These are phyloP conservation scores for Lethocerus indicus DNA, from an alignment of 1,140 invertebrate species.

Conservation along the genomic window DNA sequence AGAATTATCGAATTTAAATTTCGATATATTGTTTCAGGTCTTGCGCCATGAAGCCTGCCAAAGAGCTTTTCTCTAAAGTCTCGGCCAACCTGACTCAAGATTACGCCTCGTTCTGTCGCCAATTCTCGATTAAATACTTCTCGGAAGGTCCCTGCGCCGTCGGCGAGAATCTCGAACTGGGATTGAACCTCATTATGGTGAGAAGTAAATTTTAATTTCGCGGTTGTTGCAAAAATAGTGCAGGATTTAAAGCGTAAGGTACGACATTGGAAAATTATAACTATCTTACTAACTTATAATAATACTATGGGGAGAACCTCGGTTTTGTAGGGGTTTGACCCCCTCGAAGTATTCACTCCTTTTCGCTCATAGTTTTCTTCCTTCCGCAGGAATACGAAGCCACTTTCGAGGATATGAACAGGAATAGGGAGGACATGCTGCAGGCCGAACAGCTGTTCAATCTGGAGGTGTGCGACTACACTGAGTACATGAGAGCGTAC, in stretches of 20 bases:
- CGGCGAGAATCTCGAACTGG: slow-evolving; percentile 53
- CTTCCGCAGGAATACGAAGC: slow-evolving; percentile 42
- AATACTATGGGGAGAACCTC: no score
- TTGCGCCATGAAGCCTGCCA: slow-evolving; percentile 48
- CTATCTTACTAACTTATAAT: no score
- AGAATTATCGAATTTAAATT: no score
- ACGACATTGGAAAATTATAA: no score
- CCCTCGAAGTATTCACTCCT: not conserved
- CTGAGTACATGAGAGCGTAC: slow-evolving; percentile 48
- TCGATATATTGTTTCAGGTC: no score
- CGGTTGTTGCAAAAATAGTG: no score
- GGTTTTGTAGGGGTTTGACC: not conserved
- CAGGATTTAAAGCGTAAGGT: no score
- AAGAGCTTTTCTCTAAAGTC: slow-evolving; percentile 60
- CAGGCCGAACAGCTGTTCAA: slow-evolving; percentile 76
- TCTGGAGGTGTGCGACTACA: slow-evolving; percentile 62
- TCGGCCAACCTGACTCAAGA: slow-evolving; percentile 50
- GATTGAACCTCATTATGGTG: slow-evolving; percentile 47
- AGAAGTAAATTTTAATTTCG: slow-evolving; percentile 2
- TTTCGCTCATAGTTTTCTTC: not conserved
- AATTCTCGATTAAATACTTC: slow-evolving; percentile 56
- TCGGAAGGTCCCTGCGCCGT: slow-evolving; percentile 58
- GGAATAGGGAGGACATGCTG: slow-evolving; percentile 44
- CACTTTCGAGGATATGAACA: slow-evolving; percentile 45
- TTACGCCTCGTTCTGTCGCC: slow-evolving; percentile 42